These are phyloP conservation scores for Drosophila ustulata DNA, from an alignment of 2,888 invertebrate species.

Conservation along the genomic window DNA sequence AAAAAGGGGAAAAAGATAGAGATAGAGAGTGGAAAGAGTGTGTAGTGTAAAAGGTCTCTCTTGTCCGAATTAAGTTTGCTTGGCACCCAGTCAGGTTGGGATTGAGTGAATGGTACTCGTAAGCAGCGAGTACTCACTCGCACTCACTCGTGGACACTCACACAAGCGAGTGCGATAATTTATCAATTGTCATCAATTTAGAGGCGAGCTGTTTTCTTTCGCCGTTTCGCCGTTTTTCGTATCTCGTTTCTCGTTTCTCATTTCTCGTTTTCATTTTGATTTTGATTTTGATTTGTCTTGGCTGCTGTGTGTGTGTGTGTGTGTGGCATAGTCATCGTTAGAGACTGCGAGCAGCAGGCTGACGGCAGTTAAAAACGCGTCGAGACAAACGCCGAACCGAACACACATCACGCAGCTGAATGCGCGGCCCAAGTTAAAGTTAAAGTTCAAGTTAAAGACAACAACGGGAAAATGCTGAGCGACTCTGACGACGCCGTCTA, in stretches of 20 bases:
- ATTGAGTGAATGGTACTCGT: background rate
- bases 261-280: slow-evolving; percentile 31
- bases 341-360: slow-evolving; percentile 43
- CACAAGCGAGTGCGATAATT: slow-evolving; percentile 70
- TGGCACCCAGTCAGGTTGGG: background rate
- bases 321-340: slow-evolving; percentile 56
- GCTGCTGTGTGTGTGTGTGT: slow-evolving; percentile 14
- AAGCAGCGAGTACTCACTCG: slow-evolving; percentile 5
- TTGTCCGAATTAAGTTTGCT: too few relatives aligned
- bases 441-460: background rate
- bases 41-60: too few relatives aligned
- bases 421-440: slow-evolving; percentile 28
- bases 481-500: slow-evolving; percentile 36
- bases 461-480: slow-evolving; percentile 39
- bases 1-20: too few relatives aligned
- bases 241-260: background rate
- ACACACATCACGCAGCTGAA: slow-evolving; percentile 41
- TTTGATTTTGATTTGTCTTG: slow-evolving; percentile 56
- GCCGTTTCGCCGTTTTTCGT: slow-evolving; percentile 23
- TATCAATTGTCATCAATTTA: slow-evolving; percentile 83
- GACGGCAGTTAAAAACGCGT: slow-evolving; percentile 65
- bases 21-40: too few relatives aligned
- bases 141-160: slow-evolving; percentile 5
- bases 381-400: slow-evolving; percentile 57
- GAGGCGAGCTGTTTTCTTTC: slow-evolving; percentile 68